A percentile compares a stretch with the other conserved stretches of the same genome.
These are phyloP conservation scores for Eleutherodactylus coqui DNA, from an alignment of 2,797 vertebrate species.

Conservation along the genomic window DNA sequence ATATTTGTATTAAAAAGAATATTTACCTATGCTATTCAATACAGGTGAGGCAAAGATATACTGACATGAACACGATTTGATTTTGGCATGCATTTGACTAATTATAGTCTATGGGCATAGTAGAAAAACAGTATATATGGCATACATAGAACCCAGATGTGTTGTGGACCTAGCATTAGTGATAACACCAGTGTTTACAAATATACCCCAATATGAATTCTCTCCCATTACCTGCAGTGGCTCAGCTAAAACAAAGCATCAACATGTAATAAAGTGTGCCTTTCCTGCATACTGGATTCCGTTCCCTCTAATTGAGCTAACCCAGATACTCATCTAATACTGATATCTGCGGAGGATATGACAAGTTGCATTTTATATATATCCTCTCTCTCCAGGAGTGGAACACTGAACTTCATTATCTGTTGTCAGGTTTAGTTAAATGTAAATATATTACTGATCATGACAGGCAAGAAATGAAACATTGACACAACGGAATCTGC, in stretches of 20 bases:
- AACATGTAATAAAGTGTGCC: neutral
- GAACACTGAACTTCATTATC: conserved; percentile 34
- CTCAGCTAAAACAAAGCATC: neutral
- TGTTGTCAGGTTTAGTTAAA: conserved; percentile 48
- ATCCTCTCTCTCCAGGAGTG: neutral
- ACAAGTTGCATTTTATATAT: conserved; percentile 19
- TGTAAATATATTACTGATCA: conserved; percentile 41
- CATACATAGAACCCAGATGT: too few relatives aligned
- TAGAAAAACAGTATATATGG: too few relatives aligned
- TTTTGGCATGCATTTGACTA: too few relatives aligned
- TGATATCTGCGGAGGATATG: conserved; percentile 5
- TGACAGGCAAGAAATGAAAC: conserved; percentile 17
- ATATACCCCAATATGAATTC: too few relatives aligned
- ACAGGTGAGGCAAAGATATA: too few relatives aligned
- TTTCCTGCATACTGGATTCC: neutral
- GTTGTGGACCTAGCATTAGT: too few relatives aligned
- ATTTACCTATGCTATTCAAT: too few relatives aligned
- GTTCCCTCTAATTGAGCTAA: neutral
- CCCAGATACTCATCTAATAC: neutral
- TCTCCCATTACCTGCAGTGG: too few relatives aligned
- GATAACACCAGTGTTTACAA: too few relatives aligned
- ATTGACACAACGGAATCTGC: conserved; percentile 53
- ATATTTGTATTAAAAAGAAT: too few relatives aligned
- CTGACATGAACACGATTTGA: too few relatives aligned
- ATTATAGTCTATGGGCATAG: too few relatives aligned